These are phyloP conservation scores for Helleia helle DNA, from an alignment of 2,888 invertebrate genomes.

Conservation along the genomic window DNA sequence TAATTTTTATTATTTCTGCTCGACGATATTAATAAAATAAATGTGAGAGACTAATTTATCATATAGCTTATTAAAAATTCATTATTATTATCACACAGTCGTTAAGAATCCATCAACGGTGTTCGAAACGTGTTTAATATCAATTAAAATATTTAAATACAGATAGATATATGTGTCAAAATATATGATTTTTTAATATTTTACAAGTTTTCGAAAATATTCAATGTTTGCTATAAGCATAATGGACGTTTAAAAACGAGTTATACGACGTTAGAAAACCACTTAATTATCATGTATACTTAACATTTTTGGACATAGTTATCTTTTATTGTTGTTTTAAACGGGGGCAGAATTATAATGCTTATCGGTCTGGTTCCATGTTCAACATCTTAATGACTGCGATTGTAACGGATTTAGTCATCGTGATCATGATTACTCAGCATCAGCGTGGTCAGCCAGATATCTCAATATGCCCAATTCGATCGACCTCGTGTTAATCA, in stretches of 20 bases:
- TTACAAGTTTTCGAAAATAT: not conserved
- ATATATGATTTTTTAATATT: not conserved
- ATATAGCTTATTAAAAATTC: not conserved
- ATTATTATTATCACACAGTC: not conserved
- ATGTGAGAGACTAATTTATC: not conserved
- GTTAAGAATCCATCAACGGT: not conserved
- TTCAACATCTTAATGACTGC: no score
- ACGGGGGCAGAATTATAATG: no score
- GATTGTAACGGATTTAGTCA: no score
- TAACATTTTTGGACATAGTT: not conserved
- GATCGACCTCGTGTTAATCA: no score
- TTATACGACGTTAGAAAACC: constrained; percentile 4
- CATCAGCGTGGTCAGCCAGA: no score
- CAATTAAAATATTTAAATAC: constrained; percentile 2
- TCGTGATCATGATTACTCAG: no score
- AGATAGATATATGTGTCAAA: not conserved
- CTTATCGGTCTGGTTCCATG: no score
- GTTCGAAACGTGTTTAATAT: not conserved
- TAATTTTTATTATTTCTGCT: not conserved
- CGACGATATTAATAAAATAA: not conserved
- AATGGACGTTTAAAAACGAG: constrained; percentile 1
- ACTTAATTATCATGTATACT: constrained; percentile 3
- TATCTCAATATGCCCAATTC: no score
- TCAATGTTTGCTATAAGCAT: not conserved
- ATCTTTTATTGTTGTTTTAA: no score